phyloP scores from a whole-genome alignment of 2,888 invertebrate species.

The Magallana nippona region DNA sequence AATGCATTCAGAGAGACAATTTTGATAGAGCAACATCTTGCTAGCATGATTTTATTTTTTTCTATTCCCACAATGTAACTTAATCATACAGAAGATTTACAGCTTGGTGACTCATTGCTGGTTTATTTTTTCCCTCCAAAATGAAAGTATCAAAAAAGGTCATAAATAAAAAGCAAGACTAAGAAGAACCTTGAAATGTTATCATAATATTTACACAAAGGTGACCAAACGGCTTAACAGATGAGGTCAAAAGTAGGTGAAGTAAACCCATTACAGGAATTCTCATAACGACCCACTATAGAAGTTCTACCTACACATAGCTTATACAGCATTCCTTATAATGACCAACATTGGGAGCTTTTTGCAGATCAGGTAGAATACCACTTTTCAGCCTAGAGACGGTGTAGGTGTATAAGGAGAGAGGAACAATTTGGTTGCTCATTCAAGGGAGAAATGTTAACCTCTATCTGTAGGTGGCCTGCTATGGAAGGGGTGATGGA shows the following conservation, averaged over 20 bases:
- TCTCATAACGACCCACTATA: background rate
- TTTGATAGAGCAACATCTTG: no score
- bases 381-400: no score
- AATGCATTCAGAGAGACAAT: no score
- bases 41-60: no score
- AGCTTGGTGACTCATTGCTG: conserved; percentile 15
- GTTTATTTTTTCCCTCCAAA: conserved; percentile 26
- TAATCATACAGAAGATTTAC: conserved; percentile 26
- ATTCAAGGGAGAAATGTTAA: background rate
- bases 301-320: background rate
- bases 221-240: conserved; percentile 20
- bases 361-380: no score
- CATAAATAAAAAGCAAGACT: conserved; percentile 30
- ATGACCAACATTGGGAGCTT: background rate
- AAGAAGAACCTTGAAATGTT: conserved; percentile 23
- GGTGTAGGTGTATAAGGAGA: background rate
- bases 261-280: background rate
- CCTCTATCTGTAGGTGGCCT: conserved; percentile 10
- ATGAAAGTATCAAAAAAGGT: conserved; percentile 29
- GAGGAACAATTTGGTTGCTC: background rate
- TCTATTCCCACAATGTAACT: no score
- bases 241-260: conserved; percentile 28
- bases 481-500: background rate
- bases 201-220: conserved; percentile 35
- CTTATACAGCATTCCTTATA: background rate